phyloP scores from a whole-genome alignment of 2,888 invertebrate species.

The Andrena bicolor region DNA sequence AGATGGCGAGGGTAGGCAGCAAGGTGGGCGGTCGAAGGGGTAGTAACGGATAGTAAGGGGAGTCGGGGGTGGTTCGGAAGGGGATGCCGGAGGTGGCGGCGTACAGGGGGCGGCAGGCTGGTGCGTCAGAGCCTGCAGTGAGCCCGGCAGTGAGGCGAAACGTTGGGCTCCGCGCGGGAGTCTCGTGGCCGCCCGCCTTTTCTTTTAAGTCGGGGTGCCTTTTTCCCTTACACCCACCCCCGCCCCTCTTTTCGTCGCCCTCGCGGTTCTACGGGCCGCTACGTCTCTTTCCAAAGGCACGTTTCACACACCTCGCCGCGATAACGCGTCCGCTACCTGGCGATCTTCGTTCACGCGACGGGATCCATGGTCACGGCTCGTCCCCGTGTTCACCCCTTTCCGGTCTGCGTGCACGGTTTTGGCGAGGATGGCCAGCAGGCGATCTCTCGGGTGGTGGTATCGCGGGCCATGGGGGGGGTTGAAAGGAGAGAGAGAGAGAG shows the following conservation, averaged over 20 bases:
- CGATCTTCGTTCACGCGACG: conserved; percentile 14
- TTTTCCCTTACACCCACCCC: conserved; percentile 68
- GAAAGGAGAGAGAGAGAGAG: neutral
- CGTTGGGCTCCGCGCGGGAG: conserved; percentile 84
- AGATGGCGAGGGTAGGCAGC: conserved; percentile 60
- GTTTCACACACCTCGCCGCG: conserved; percentile 9
- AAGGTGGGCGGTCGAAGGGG: conserved; percentile 57
- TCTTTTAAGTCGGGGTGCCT: conserved; percentile 74
- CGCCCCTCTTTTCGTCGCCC: conserved; percentile 55
- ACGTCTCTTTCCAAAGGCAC: conserved; percentile 28
- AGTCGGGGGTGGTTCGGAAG: conserved; percentile 61
- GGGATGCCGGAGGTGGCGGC: conserved; percentile 61
- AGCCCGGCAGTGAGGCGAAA: conserved; percentile 84
- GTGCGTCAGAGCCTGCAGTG: conserved; percentile 84
- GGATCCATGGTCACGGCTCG: conserved; percentile 17
- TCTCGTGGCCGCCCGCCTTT: conserved; percentile 81
- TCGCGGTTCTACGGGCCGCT: conserved; percentile 49
- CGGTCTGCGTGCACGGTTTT: neutral
- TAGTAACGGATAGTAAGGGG: conserved; percentile 59
- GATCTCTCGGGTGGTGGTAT: conserved; percentile 18
- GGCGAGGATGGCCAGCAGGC: neutral
- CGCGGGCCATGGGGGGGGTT: neutral
- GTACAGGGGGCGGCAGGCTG: conserved; percentile 77
- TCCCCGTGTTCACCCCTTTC: conserved; percentile 1
- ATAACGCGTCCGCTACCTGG: conserved; percentile 1